phyloP scores from a whole-genome alignment of 2,797 vertebrate genomes.

The Danio albolineatus region DNA sequence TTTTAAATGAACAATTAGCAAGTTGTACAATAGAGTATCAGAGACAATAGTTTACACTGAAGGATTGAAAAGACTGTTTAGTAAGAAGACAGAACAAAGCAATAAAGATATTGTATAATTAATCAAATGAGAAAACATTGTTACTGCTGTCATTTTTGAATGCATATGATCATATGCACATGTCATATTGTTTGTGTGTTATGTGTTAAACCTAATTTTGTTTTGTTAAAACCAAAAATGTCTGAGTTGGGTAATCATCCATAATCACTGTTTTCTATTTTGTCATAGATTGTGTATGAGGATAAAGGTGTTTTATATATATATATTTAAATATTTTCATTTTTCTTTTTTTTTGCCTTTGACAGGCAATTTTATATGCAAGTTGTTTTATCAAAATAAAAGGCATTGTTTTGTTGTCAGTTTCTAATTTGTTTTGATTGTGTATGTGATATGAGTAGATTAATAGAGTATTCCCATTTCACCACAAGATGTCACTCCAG shows the following conservation, averaged over 20 bases:
- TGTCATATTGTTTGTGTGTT: neutral
- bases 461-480: neutral
- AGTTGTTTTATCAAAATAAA: slow-evolving; percentile 13
- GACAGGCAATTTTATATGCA: slow-evolving; percentile 6
- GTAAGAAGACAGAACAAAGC: neutral
- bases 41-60: neutral
- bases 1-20: neutral
- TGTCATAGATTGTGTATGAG: neutral
- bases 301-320: neutral
- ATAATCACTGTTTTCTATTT: neutral
- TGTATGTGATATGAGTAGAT: no score
- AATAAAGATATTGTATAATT: neutral
- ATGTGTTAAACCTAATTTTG: neutral
- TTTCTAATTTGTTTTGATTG: neutral
- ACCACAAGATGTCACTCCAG: slow-evolving; percentile 1
- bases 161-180: neutral
- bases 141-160: neutral
- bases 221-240: neutral
- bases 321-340: neutral
- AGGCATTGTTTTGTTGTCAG: neutral
- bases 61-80: neutral
- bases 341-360: slow-evolving; percentile 10
- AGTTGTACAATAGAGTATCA: no score
- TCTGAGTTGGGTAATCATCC: neutral
- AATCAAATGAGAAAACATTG: neutral